phyloP scores from a whole-genome alignment of 2,888 invertebrate species.

The Callimorpha dominula region DNA sequence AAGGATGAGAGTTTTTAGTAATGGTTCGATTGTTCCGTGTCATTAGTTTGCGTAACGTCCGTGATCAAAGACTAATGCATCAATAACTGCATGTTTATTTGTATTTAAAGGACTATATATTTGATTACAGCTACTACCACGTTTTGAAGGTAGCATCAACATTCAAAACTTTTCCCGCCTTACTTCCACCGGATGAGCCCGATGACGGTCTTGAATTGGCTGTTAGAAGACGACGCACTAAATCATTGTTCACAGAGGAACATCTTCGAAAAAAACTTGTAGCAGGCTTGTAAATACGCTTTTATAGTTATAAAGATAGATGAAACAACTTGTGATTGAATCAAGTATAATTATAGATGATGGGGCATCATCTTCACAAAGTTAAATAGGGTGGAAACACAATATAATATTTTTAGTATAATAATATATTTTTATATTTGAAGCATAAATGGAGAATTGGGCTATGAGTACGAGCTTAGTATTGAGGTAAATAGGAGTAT shows the following conservation, averaged over 20 bases:
- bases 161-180: slow-evolving; percentile 72
- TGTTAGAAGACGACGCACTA: slow-evolving; percentile 79
- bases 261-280: slow-evolving; percentile 74
- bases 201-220: slow-evolving; percentile 80
- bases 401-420: too few species aligned
- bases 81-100: too few species aligned
- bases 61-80: too few species aligned
- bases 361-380: too few species aligned
- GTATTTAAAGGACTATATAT: slow-evolving; percentile 10
- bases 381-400: too few species aligned
- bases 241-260: slow-evolving; percentile 77
- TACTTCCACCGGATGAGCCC: slow-evolving; percentile 58
- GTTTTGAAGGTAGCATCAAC: slow-evolving; percentile 70
- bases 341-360: too few species aligned
- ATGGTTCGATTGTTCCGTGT: not conserved
- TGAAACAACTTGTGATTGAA: too few species aligned
- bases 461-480: not conserved
- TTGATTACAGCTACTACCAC: slow-evolving; percentile 71
- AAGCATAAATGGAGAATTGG: too few species aligned
- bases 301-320: not conserved
- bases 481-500: not conserved
- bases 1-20: not conserved
- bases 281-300: slow-evolving; percentile 68
- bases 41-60: too few species aligned
- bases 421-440: too few species aligned